Evolutionary conservation across 2,888 invertebrate species (phyloP).

Genomic region (Apoda limacodes): DNA sequence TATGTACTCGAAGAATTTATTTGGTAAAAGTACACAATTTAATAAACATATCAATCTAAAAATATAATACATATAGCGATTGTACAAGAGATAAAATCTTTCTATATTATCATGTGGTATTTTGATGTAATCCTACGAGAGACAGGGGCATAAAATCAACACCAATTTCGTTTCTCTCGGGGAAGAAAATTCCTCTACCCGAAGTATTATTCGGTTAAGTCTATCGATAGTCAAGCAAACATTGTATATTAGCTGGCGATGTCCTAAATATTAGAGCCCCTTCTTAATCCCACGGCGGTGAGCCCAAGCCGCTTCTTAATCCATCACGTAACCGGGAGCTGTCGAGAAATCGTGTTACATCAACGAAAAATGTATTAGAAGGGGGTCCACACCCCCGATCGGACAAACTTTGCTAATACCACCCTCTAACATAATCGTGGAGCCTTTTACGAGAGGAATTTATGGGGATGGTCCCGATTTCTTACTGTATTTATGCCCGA

Average conservation of each 20-base stretch:
- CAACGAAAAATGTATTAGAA: constrained; percentile 72
- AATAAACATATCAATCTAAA: no score
- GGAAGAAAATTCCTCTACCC: constrained; percentile 12
- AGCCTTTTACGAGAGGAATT: constrained; percentile 70
- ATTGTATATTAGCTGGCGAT: constrained; percentile 60
- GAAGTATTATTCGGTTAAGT: constrained; percentile 44
- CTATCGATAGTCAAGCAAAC: constrained; percentile 58
- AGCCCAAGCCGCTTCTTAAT: constrained; percentile 63
- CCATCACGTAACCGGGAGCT: constrained; percentile 70
- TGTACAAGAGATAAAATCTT: no score
- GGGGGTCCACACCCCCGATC: constrained; percentile 46
- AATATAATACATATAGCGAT: no score
- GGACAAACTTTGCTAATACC: constrained; percentile 71
- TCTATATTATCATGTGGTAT: no score
- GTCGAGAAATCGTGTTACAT: constrained; percentile 71
- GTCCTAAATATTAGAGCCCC: constrained; percentile 59
- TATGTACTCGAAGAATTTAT: no score
- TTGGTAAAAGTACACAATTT: no score
- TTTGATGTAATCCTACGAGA: no score
- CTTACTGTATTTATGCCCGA: constrained; percentile 64
- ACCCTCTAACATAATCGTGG: constrained; percentile 69
- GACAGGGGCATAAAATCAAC: constrained; percentile 19
- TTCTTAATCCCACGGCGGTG: constrained; percentile 59
- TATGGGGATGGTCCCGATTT: constrained; percentile 68
- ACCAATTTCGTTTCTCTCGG: constrained; percentile 8